These are phyloP conservation scores for Tachysurus vachellii DNA, from an alignment of 2,113 vertebrate genomes.

Conservation along the genomic window DNA sequence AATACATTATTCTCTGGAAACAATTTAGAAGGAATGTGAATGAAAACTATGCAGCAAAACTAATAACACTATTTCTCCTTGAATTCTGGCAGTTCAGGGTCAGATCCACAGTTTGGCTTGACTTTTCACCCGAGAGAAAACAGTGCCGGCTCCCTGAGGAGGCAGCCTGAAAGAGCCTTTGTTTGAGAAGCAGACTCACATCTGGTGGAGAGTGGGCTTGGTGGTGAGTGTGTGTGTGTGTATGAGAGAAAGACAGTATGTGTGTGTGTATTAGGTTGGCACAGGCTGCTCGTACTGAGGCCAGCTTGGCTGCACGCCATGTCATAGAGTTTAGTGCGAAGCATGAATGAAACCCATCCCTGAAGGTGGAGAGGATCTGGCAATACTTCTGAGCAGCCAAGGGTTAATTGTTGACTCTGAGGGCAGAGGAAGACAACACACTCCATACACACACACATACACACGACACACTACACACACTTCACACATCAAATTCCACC, in stretches of 20 bases:
- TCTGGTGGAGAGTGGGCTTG: constrained; percentile 40
- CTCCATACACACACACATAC: background rate
- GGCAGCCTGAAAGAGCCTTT: constrained; percentile 22
- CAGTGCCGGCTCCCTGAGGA: constrained; percentile 34
- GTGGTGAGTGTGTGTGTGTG: background rate
- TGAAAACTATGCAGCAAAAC: constrained; percentile 16
- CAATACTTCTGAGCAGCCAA: constrained; percentile 50
- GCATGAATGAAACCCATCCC: constrained; percentile 20
- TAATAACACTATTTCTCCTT: background rate
- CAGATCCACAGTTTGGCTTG: constrained; percentile 40
- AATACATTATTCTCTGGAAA: background rate
- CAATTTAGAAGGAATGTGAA: background rate
- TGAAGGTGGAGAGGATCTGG: constrained; percentile 44
- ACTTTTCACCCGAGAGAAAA: constrained; percentile 47
- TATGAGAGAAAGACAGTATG: background rate
- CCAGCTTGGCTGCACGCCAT: constrained; percentile 31
- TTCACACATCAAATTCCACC: constrained; percentile 29
- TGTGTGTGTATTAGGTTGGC: constrained; percentile 17
- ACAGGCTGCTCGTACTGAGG: constrained; percentile 8
- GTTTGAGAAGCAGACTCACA: constrained; percentile 46
- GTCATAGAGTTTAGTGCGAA: constrained; percentile 30
- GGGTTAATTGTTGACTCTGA: constrained; percentile 49
- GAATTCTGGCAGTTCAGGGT: constrained; percentile 43
- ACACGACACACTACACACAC: background rate
- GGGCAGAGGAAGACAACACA: background rate